Evolutionary conservation across 2,113 vertebrate species (phyloP), one percentile per base, ranked within the genome.

Genomic region (Delphinapterus leucas): DNA sequence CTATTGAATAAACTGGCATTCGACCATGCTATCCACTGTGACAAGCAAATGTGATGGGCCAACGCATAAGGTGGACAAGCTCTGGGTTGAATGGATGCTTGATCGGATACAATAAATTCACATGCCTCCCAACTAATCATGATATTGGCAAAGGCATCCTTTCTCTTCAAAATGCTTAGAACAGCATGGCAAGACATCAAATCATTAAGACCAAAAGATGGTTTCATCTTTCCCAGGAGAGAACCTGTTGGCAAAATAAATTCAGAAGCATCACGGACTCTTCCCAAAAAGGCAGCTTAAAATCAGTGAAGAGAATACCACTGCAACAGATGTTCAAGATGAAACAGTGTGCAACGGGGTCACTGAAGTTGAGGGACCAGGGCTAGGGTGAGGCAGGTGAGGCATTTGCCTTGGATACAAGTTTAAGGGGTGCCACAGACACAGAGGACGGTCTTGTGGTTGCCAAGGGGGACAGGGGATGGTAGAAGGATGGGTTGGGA

Each of bases 201-300:
- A 31, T 49, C 71, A 49, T 73, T 25, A 49, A 91, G 68, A 61
- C 60, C 63, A 49, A 82, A 90, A 83, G 36, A 28, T 3, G 5
- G 53, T 33, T 90, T 77, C 61, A 38, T 41, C 92, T 65, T 82
- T 71, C 53, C 80, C 60, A 67, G 55, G 36, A 49, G 44, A 49
- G 28, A 77, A 77, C 44, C 88, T 20, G 1, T 31, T 53, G 58
- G 47, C 41, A 85, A 58, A 58, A 63, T 61, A 60, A 84, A 74
- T 67, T 81, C 77, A 91, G 83, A 85, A 65, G 12, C 82, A 93
- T 33, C 41, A 47, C 80, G 60, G 4, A 4, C 21, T 90, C 86
- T 70, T 74, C 67, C n/a, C 41, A 80, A 88, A 67, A 49, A 61
- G 70, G 63, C 88, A 83, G 47, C 31, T 33, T 84, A 71, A 31